Evolutionary conservation across 2,113 vertebrate genomes (phyloP).

Genomic region (Dinomys branickii): DNA sequence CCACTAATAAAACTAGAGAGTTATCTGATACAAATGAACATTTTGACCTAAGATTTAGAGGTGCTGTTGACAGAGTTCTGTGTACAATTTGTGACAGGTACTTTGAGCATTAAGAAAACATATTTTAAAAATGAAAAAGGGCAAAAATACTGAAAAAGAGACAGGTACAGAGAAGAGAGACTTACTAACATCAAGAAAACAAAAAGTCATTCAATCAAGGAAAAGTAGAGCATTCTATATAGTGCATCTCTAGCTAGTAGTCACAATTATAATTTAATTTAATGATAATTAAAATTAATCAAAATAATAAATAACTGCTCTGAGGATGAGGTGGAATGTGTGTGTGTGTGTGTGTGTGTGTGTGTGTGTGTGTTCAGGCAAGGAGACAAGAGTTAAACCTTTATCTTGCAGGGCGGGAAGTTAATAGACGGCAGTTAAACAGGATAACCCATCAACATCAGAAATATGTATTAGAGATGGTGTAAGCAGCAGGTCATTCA

Average conservation of each 20-base stretch:
- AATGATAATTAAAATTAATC: neutral
- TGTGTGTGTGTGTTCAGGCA: neutral
- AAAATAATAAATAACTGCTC: neutral
- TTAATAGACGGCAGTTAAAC: neutral
- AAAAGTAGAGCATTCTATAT: neutral
- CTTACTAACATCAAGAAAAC: neutral
- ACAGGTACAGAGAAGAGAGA: neutral
- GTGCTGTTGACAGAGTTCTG: neutral
- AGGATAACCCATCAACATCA: neutral
- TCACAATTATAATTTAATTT: neutral
- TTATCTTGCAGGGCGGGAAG: neutral
- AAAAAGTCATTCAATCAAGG: neutral
- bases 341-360: too few relatives aligned
- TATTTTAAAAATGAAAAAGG: too few relatives aligned
- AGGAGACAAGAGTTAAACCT: neutral
- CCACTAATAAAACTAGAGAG: fast-evolving
- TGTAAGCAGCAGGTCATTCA: neutral
- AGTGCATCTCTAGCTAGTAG: neutral
- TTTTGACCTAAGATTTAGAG: neutral
- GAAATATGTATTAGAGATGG: neutral
- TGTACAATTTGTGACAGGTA: neutral
- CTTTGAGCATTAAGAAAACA: slow-evolving; percentile 13
- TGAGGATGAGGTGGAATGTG: neutral
- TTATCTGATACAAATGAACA: neutral
- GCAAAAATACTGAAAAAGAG: too few relatives aligned